phyloP scores from a whole-genome alignment of 2,888 invertebrate species.

The Nomada ferruginata region DNA sequence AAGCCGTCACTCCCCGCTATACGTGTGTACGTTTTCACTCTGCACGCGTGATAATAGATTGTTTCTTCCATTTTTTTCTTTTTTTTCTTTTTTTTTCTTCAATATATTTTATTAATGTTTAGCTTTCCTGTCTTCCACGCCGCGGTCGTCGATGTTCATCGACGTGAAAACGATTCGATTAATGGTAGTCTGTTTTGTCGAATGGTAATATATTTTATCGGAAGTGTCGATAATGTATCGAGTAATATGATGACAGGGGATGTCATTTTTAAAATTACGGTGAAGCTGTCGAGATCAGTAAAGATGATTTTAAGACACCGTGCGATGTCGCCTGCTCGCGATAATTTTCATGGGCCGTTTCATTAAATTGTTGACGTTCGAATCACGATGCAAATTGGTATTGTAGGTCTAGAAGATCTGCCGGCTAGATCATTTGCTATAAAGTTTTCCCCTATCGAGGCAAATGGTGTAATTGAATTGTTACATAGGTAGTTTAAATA shows the following conservation, averaged over 20 bases:
- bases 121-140: neutral
- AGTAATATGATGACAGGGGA: neutral
- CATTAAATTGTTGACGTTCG: neutral
- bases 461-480: constrained; percentile 1
- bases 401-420: neutral
- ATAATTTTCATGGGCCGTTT: neutral
- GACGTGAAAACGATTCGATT: neutral
- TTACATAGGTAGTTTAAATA: constrained; percentile 6
- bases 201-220: neutral
- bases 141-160: constrained; percentile 4
- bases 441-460: constrained; percentile 5
- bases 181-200: neutral
- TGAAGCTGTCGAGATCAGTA: constrained; percentile 28
- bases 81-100: constrained; percentile 16
- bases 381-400: neutral
- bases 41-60: constrained; percentile 36
- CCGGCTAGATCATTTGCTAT: neutral
- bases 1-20: constrained; percentile 11
- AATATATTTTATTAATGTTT: constrained; percentile 24
- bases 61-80: neutral
- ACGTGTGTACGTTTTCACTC: constrained; percentile 23
- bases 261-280: neutral
- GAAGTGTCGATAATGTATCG: neutral
- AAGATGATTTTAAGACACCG: neutral
- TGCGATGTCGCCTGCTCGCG: neutral